These are phyloP conservation scores for Lacanobia wlatinum DNA, from an alignment of 2,888 invertebrate species.

Conservation along the genomic window DNA sequence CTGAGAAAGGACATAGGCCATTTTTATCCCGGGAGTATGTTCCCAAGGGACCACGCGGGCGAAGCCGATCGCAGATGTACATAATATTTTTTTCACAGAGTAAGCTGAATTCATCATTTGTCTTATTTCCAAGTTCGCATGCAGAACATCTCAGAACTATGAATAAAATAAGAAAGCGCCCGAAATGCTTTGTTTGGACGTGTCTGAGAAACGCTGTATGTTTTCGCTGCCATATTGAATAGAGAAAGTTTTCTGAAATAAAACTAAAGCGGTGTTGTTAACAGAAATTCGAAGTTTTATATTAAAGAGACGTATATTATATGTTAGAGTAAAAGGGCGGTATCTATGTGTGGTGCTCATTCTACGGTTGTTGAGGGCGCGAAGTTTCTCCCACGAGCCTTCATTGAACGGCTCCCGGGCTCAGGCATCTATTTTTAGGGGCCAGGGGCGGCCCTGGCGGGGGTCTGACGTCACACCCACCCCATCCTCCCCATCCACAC, in stretches of 20 bases:
- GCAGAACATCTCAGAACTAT: slow-evolving; percentile 41
- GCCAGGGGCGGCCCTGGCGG: slow-evolving; percentile 71
- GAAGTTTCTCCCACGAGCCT: slow-evolving; percentile 68
- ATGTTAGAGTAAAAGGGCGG: slow-evolving; percentile 20
- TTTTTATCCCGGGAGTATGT: no score
- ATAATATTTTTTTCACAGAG: slow-evolving; percentile 6
- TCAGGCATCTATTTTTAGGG: slow-evolving; percentile 87
- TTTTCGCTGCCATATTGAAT: slow-evolving; percentile 45
- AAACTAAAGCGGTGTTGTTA: slow-evolving; percentile 48
- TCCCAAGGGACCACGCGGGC: no score
- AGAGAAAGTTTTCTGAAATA: slow-evolving; percentile 59
- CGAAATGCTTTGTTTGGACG: slow-evolving; percentile 53
- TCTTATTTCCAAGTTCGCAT: slow-evolving; percentile 23
- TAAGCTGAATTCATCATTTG: slow-evolving; percentile 25
- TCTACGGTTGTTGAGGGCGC: slow-evolving; percentile 55
- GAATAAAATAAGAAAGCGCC: slow-evolving; percentile 52
- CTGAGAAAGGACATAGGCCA: no score
- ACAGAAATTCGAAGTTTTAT: slow-evolving; percentile 40
- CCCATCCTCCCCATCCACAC: slow-evolving; percentile 66
- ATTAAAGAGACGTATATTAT: slow-evolving; percentile 34
- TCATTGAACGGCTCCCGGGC: slow-evolving; percentile 88
- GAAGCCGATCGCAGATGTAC: no score
- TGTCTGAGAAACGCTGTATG: slow-evolving; percentile 37
- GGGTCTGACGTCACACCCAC: slow-evolving; percentile 75
- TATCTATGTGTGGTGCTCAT: slow-evolving; percentile 50